Base-by-base conservation (phyloP, 2,888 invertebrate genomes). In the Coremacera marginata region DNA sequence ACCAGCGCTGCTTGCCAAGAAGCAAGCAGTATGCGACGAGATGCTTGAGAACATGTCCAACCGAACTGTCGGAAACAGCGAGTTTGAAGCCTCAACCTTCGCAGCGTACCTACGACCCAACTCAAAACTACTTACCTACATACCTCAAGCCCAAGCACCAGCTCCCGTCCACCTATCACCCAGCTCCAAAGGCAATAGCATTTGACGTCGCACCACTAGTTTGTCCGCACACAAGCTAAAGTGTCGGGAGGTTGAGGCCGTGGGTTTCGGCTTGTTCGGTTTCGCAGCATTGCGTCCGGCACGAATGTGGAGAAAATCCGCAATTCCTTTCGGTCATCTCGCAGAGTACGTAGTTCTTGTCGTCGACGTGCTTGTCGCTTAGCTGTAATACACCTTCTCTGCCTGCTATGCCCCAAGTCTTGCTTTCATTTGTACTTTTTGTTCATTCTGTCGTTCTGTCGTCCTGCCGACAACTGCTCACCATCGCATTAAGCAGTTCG, bases 321-420 rank as follows among this genome's bases (percentile, higher is more conserved):
- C 85, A 86, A 85, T 86, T 86, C 85, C 86, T 86, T 86, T 86
- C 84, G 86, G 86, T 83, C 85, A 86, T 84, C 87, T 87, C 84
- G 82, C 84, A 84, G 51, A 37, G 62, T 74, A 44, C 63, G 63
- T 62, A 71, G 83, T 84, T 81, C 79, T 82, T 82, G 78, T 84
- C 83, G 85, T 82, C 82, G 82, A 82, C 83, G 84, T 86, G 83
- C 85, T 85, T 86, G 85, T 86, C 86, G 83, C 85, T 87, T 85
- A 85, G 85, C 83, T 82, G 81, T 83, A 84, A 82, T 83, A 79
- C 77, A 72, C 76, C 68, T 65, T 71, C 68, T 72, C 52, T 72
- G 16, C 77, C 73, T 44, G 37, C 73, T 68, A 16, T 55, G 81
- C 70, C 60, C 27, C 74, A 55, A 25, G 51, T 44, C 19, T 44